phyloP scores from a whole-genome alignment of 1,140 invertebrate genomes.

The Cotesia vestalis region DNA sequence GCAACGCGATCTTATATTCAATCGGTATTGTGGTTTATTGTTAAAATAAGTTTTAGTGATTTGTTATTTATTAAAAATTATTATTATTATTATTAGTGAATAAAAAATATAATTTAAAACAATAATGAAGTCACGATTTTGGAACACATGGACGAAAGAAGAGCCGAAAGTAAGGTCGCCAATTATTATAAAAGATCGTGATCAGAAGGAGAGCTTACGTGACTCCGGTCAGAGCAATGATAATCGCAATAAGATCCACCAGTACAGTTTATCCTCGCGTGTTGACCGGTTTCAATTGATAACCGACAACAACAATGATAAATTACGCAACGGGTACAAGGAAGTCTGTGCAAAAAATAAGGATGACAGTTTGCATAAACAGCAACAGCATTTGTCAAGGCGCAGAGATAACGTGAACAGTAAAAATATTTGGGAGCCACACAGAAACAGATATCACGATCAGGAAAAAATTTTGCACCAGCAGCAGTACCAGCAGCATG shows the following conservation, averaged over 20 bases:
- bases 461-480: too few species aligned
- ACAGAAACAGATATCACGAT: slow-evolving; percentile 20
- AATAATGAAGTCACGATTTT: slow-evolving; percentile 54
- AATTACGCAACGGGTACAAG: slow-evolving; percentile 22
- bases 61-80: neutral
- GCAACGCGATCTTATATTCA: too few species aligned
- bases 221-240: neutral
- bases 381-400: slow-evolving; percentile 1
- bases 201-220: neutral
- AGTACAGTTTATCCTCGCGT: neutral
- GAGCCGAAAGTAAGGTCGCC: slow-evolving; percentile 30
- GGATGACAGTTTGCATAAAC: slow-evolving; percentile 8
- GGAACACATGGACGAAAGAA: slow-evolving; percentile 42
- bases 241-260: neutral
- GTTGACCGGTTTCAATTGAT: neutral
- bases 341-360: neutral
- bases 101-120: slow-evolving; percentile 35
- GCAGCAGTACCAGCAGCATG: too few species aligned
- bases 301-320: slow-evolving; percentile 25
- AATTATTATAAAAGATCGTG: slow-evolving; percentile 18
- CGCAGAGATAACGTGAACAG: neutral
- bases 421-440: slow-evolving; percentile 2
- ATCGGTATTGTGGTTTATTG: neutral
- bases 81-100: neutral
- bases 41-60: neutral